Conservation (phyloP, 2,888 invertebrate genomes). For the Leucophora obtusa region DNA sequence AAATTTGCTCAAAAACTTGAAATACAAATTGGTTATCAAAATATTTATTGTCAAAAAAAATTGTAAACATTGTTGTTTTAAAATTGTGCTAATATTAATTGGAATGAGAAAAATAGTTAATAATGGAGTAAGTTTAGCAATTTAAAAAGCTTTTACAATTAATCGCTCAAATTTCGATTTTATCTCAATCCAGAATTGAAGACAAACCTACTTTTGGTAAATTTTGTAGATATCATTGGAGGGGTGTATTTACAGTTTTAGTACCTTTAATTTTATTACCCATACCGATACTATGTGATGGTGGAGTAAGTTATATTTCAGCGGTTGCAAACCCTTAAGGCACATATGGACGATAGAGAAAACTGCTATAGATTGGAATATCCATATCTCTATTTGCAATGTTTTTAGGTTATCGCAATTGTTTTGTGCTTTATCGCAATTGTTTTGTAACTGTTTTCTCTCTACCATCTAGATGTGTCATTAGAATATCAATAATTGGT, state of each 20-base stretch:
- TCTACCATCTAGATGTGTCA: background rate
- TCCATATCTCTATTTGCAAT: no score
- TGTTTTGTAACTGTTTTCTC: no score
- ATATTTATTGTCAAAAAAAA: background rate
- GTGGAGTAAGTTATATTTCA: constrained; percentile 43
- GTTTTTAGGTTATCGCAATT: no score
- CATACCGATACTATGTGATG: constrained; percentile 27
- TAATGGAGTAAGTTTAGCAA: constrained; percentile 44
- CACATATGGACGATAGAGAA: no score
- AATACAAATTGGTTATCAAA: background rate
- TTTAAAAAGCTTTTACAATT: background rate
- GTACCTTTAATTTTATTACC: constrained; percentile 84
- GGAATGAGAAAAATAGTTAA: background rate
- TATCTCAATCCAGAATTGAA: constrained; percentile 3
- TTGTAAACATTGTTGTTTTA: background rate
- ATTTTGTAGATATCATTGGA: constrained; percentile 84
- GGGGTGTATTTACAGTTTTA: constrained; percentile 83
- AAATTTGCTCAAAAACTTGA: background rate
- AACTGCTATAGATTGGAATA: no score
- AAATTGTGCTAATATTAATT: background rate
- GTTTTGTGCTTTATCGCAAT: no score
- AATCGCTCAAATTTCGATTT: background rate
- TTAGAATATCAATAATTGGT: no score
- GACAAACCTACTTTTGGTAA: constrained; percentile 43
- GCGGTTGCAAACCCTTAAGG: no score